These are phyloP conservation scores for Craniophora ligustri DNA, from an alignment of 2,888 invertebrate genomes.

Conservation along the genomic window DNA sequence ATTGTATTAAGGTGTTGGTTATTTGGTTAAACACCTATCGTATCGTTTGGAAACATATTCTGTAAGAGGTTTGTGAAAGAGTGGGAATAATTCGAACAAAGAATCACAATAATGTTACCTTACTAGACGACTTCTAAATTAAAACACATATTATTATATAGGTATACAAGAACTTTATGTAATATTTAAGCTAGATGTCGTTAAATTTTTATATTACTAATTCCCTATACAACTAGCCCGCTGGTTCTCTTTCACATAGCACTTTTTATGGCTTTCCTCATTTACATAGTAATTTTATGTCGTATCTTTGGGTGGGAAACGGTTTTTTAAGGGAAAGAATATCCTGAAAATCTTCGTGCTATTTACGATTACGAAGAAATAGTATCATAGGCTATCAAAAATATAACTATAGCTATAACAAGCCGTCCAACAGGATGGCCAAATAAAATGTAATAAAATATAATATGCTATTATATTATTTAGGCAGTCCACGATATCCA, in stretches of 20 bases:
- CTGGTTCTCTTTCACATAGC: slow-evolving; percentile 15
- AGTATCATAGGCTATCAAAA: no score
- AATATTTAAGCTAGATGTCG: slow-evolving; percentile 14
- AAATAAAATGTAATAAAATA: no score
- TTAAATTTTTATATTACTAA: slow-evolving; percentile 25
- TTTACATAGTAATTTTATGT: slow-evolving; percentile 39
- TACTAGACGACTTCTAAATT: not conserved
- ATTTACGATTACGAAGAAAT: not conserved
- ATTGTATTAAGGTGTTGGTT: no score
- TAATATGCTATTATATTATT: no score
- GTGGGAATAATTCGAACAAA: no score
- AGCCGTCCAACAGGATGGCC: no score
- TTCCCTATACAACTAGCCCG: slow-evolving; percentile 11
- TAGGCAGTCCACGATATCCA: no score
- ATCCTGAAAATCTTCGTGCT: not conserved
- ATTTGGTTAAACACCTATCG: no score
- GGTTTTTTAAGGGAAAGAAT: slow-evolving; percentile 14
- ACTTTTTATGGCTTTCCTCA: slow-evolving; percentile 42
- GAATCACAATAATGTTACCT: not conserved
- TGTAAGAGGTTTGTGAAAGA: no score
- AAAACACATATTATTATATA: not conserved
- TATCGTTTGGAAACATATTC: no score
- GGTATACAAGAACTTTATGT: no score
- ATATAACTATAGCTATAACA: no score
- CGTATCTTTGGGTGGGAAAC: slow-evolving; percentile 21